A percentile compares a stretch with the other conserved stretches of the same genome.
Evolutionary conservation across 1,140 invertebrate species (phyloP).

Genomic region (Venturia canescens): DNA sequence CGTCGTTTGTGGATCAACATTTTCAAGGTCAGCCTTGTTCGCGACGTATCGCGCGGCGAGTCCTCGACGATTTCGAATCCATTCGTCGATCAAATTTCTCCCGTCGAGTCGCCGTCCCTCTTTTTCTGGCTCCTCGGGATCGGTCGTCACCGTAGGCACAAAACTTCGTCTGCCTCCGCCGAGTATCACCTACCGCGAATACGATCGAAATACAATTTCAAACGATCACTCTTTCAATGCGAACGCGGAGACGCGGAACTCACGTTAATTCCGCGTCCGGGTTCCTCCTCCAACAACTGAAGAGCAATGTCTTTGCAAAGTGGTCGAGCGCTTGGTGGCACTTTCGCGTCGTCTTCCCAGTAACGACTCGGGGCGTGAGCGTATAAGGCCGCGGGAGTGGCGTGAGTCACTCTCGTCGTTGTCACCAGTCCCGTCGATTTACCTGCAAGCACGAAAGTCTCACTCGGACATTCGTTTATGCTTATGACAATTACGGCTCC

Average conservation of each 20-base stretch:
- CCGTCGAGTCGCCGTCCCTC: slow-evolving; percentile 82
- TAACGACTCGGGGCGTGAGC: slow-evolving; percentile 87
- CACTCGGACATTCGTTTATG: not conserved
- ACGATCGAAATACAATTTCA: not conserved
- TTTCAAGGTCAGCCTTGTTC: slow-evolving; percentile 81
- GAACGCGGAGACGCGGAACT: slow-evolving; percentile 5
- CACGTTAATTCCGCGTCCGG: slow-evolving; percentile 85
- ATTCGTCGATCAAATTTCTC: slow-evolving; percentile 85
- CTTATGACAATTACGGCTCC: too few relatives aligned
- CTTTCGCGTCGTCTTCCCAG: slow-evolving; percentile 87
- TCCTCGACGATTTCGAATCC: slow-evolving; percentile 80
- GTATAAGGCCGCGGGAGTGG: slow-evolving; percentile 88
- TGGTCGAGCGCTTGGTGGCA: slow-evolving; percentile 76
- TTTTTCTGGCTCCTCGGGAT: slow-evolving; percentile 79
- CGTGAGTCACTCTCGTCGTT: slow-evolving; percentile 88
- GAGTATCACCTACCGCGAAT: slow-evolving; percentile 79
- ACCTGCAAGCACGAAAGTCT: slow-evolving; percentile 65
- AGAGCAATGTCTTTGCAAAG: slow-evolving; percentile 85
- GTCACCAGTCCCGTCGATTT: slow-evolving; percentile 85
- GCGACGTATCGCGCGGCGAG: slow-evolving; percentile 80
- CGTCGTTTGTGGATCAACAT: slow-evolving; percentile 79
- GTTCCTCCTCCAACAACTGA: slow-evolving; percentile 84
- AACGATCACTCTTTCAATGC: too few relatives aligned
- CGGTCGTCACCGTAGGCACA: slow-evolving; percentile 79
- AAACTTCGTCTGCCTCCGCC: slow-evolving; percentile 87